Percentiles rank a stretch among this genome's conserved stretches.
Evolutionary conservation across 2,113 vertebrate species (phyloP).

Genomic region (Nothoprocta perdicaria): DNA sequence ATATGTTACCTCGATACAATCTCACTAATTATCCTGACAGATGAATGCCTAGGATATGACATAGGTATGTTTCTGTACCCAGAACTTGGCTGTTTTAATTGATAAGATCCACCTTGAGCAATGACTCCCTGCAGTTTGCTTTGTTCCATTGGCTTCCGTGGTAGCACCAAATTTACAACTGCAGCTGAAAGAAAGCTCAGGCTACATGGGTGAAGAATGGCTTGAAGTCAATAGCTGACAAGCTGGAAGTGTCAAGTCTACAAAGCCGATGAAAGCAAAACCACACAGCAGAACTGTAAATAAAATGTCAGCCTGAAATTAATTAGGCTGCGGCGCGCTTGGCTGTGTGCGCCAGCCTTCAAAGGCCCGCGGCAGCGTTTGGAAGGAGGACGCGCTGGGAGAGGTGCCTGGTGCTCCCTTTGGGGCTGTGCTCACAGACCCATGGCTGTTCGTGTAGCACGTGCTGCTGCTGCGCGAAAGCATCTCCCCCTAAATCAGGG

Average conservation of each 20-base stretch:
- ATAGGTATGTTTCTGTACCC: not conserved
- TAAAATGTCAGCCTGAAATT: slow-evolving; percentile 68
- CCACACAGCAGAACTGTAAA: not conserved
- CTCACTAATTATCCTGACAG: slow-evolving; percentile 12
- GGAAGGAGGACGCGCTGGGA: not conserved
- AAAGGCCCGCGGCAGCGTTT: slow-evolving; percentile 8
- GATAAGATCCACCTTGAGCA: not conserved
- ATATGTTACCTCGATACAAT: not conserved
- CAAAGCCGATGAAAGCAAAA: slow-evolving; percentile 17
- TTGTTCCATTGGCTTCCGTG: not conserved
- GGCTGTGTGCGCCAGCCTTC: slow-evolving; percentile 23
- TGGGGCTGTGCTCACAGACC: not conserved
- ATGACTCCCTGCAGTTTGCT: not conserved
- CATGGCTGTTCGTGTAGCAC: not conserved
- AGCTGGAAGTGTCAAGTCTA: not conserved
- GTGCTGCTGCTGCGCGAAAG: rapidly evolving
- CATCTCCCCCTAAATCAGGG: not conserved
- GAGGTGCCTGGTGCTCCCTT: not conserved
- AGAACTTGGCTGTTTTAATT: not conserved
- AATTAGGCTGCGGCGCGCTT: slow-evolving; percentile 56
- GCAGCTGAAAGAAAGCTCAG: not conserved
- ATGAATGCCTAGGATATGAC: slow-evolving; percentile 8
- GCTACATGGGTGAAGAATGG: not conserved
- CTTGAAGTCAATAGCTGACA: slow-evolving; percentile 45
- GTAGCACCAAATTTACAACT: not conserved